Percentiles rank a stretch among this genome's conserved stretches.
Evolutionary conservation across 2,797 vertebrate species (phyloP).

Genomic region (Melanotaenia trifasciata): DNA sequence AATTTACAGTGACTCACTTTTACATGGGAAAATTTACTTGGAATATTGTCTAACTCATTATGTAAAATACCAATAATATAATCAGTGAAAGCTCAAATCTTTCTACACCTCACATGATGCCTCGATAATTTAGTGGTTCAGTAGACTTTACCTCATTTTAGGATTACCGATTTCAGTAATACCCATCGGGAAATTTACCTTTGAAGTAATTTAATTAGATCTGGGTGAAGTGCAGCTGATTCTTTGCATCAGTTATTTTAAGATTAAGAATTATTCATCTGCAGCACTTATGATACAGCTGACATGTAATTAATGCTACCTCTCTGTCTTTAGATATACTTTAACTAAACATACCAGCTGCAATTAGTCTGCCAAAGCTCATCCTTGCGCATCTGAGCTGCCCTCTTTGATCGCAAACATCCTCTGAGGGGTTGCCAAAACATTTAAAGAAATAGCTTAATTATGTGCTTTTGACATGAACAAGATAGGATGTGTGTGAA

Average conservation of each 20-base stretch:
- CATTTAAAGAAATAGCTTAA: constrained; percentile 19
- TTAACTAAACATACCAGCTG: background rate
- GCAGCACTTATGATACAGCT: background rate
- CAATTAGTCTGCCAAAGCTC: constrained; percentile 20
- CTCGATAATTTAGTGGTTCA: constrained; percentile 17
- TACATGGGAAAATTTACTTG: no score
- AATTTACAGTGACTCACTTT: background rate
- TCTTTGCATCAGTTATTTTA: constrained; percentile 8
- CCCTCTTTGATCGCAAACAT: constrained; percentile 24
- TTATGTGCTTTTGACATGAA: constrained; percentile 17
- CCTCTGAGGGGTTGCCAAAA: constrained; percentile 9
- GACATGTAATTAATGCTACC: background rate
- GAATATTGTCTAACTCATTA: no score
- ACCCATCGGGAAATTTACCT: constrained; percentile 19
- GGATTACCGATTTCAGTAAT: constrained; percentile 21
- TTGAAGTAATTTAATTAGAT: constrained; percentile 39
- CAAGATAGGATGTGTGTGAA: background rate
- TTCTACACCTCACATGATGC: constrained; percentile 1
- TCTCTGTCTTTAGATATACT: background rate
- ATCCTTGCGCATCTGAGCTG: constrained; percentile 14
- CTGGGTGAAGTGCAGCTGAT: constrained; percentile 9
- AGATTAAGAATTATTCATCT: background rate
- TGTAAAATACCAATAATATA: no score
- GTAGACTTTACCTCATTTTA: constrained; percentile 25
- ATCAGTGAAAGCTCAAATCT: background rate